Percentiles rank a stretch among this genome's conserved stretches.
These are phyloP conservation scores for Lasioglossum morio DNA, from an alignment of 2,888 invertebrate species.

Conservation along the genomic window DNA sequence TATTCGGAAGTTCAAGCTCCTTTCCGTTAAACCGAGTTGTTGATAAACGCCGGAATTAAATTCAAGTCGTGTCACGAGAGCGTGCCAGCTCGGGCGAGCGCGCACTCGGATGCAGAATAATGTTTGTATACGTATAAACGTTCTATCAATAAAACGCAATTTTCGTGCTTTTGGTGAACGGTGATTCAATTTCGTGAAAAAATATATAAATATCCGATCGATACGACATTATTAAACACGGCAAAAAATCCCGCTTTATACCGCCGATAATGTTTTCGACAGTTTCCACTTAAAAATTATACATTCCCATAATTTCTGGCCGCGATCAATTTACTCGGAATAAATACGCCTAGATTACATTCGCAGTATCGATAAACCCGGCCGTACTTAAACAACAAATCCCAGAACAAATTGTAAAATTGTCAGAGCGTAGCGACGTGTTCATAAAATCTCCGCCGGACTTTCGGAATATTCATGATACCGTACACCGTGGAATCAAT, in stretches of 20 bases:
- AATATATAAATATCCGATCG: slow-evolving; percentile 16
- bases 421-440: neutral
- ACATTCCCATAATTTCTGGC: neutral
- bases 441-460: neutral
- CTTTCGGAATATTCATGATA: slow-evolving; percentile 16
- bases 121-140: slow-evolving; percentile 26
- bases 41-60: slow-evolving; percentile 53
- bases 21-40: slow-evolving; percentile 17
- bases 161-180: slow-evolving; percentile 58
- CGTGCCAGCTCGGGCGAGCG: neutral
- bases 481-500: neutral
- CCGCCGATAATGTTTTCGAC: slow-evolving; percentile 2
- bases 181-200: slow-evolving; percentile 46
- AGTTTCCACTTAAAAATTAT: slow-evolving; percentile 9
- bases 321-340: neutral
- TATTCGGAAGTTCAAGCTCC: slow-evolving; percentile 38
- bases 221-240: slow-evolving; percentile 38
- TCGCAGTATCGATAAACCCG: neutral
- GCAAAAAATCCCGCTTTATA: slow-evolving; percentile 6
- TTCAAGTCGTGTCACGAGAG: slow-evolving; percentile 34
- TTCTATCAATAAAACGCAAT: slow-evolving; percentile 70
- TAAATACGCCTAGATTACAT: neutral
- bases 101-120: neutral
- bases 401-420: slow-evolving; percentile 8
- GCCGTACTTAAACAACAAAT: slow-evolving; percentile 20